These are phyloP conservation scores for Rhinolophus sinicus DNA, from an alignment of 2,113 vertebrate species.

Conservation along the genomic window DNA sequence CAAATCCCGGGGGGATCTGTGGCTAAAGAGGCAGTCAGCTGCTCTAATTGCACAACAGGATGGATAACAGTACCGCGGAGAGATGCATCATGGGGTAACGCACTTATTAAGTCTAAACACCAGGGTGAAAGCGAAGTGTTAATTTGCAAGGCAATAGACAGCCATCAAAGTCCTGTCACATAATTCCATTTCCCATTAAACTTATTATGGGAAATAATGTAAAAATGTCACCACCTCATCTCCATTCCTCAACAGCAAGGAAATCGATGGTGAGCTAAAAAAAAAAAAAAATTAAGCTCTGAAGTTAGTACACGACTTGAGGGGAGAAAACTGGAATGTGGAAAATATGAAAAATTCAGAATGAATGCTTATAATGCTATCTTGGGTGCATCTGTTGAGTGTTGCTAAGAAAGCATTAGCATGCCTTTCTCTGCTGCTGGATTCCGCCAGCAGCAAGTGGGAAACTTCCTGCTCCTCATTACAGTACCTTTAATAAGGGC, in stretches of 20 bases:
- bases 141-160: slow-evolving; percentile 54
- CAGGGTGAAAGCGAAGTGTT: slow-evolving; percentile 33
- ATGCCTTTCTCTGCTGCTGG: background rate
- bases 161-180: background rate
- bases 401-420: background rate
- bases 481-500: background rate
- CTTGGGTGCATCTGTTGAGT: background rate
- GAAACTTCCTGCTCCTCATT: background rate
- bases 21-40: slow-evolving; percentile 54
- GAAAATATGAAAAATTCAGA: slow-evolving; percentile 51
- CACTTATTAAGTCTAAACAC: slow-evolving; percentile 51
- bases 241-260: slow-evolving; percentile 38
- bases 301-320: slow-evolving; percentile 44
- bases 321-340: background rate
- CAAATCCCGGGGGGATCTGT: background rate
- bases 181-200: slow-evolving; percentile 56
- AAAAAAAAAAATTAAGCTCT: background rate
- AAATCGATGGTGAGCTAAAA: slow-evolving; percentile 27
- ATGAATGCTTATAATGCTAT: background rate
- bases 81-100: slow-evolving; percentile 29
- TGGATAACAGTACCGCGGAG: background rate
- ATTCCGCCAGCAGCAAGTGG: background rate
- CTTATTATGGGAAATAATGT: background rate
- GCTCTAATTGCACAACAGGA: background rate
- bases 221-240: slow-evolving; percentile 8